Conservation (phyloP, 2,113 vertebrate genomes). For the Fregetta grallaria region DNA sequence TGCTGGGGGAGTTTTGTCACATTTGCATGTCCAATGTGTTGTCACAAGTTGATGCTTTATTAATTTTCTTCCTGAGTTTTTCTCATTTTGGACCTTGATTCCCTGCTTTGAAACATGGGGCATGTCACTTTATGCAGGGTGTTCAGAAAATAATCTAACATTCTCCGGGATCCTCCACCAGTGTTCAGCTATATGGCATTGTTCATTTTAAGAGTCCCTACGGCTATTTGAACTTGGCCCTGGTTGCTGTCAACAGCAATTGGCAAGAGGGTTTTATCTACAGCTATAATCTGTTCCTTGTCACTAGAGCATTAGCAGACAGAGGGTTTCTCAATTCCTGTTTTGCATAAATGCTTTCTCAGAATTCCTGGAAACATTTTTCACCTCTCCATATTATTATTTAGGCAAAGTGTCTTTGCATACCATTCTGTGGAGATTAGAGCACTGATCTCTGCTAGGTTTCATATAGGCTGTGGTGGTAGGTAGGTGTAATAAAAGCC, state of each 20-base stretch:
- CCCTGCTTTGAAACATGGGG: neutral
- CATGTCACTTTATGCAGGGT: neutral
- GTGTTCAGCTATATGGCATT: neutral
- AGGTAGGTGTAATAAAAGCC: neutral
- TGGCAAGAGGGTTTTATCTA: neutral
- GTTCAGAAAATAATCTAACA: neutral
- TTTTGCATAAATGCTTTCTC: constrained; percentile 14
- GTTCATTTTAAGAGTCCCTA: neutral
- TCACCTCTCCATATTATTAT: neutral
- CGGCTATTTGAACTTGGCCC: constrained; percentile 1
- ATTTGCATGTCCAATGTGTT: neutral
- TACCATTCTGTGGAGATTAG: neutral
- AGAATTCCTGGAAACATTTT: neutral
- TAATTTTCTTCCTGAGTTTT: neutral
- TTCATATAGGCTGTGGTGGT: neutral
- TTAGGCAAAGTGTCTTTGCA: neutral
- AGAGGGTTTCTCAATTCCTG: neutral
- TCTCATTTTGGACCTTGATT: neutral
- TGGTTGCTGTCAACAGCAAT: neutral
- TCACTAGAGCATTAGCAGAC: neutral
- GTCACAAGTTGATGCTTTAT: neutral
- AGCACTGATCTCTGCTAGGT: neutral
- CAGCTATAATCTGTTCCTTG: neutral
- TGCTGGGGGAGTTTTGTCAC: neutral
- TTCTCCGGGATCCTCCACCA: neutral